phyloP scores from a whole-genome alignment of 2,888 invertebrate genomes.

The Phanerotoma sp. region DNA sequence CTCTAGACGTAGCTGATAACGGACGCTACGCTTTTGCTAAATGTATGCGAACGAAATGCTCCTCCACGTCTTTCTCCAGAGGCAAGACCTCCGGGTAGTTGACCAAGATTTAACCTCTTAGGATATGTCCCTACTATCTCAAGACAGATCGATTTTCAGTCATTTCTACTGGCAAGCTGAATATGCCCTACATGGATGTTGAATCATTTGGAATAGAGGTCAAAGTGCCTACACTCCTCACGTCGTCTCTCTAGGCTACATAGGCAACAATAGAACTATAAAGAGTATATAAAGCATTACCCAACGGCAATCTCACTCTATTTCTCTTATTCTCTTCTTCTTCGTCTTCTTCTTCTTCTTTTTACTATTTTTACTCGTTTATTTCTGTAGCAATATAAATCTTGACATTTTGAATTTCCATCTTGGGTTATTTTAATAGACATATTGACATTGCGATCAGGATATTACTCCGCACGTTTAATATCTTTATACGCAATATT shows the following conservation, averaged over 20 bases:
- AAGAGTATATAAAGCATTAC: not conserved
- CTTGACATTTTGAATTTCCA: too few relatives aligned
- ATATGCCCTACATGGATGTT: slow-evolving; percentile 5
- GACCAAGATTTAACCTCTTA: slow-evolving; percentile 10
- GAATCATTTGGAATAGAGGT: slow-evolving; percentile 7
- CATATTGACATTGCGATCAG: too few relatives aligned
- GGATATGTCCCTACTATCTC: not conserved
- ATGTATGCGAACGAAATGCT: not conserved
- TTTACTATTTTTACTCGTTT: too few relatives aligned
- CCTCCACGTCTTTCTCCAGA: not conserved
- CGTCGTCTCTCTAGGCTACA: slow-evolving; percentile 1
- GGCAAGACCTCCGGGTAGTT: slow-evolving; percentile 15
- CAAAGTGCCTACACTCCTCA: not conserved
- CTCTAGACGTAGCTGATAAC: slow-evolving; percentile 15
- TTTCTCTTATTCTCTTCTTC: too few relatives aligned
- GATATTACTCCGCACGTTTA: too few relatives aligned
- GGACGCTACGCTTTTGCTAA: slow-evolving; percentile 1
- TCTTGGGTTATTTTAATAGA: too few relatives aligned
- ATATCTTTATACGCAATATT: too few relatives aligned
- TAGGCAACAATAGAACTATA: not conserved
- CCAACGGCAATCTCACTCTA: too few relatives aligned
- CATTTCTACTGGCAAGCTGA: not conserved
- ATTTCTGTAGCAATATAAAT: too few relatives aligned
- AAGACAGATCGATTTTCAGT: not conserved
- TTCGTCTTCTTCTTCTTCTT: too few relatives aligned